Evolutionary conservation across 1,140 invertebrate species (phyloP).

Genomic region (Dinoponera quadriceps): DNA sequence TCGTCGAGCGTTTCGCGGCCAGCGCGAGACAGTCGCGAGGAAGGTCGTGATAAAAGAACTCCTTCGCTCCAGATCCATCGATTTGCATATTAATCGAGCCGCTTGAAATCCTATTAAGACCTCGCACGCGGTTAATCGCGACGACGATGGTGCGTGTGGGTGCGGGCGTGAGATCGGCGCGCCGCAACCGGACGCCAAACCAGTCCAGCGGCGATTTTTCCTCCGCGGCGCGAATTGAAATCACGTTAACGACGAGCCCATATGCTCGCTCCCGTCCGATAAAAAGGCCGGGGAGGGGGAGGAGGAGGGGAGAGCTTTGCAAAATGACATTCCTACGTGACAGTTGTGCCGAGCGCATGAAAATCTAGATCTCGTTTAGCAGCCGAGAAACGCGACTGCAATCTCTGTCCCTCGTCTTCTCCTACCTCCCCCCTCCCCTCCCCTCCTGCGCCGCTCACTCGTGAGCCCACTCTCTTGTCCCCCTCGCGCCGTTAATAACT

Average conservation of each 20-base stretch:
- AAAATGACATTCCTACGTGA: constrained; percentile 71
- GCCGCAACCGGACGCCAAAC: neutral
- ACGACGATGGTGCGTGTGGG: neutral
- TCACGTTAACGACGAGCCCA: neutral
- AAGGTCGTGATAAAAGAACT: neutral
- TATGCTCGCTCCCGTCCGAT: neutral
- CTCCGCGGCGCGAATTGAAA: neutral
- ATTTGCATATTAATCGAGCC: constrained; percentile 42
- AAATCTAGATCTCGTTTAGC: constrained; percentile 72
- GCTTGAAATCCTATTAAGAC: neutral
- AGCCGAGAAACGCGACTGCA: constrained; percentile 63
- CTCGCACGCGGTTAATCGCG: constrained; percentile 26
- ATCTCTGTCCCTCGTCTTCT: constrained; percentile 51
- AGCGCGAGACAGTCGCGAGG: constrained; percentile 10
- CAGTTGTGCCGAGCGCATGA: constrained; percentile 63
- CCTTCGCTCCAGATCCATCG: constrained; percentile 24
- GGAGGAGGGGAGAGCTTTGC: constrained; percentile 11
- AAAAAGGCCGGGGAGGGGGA: neutral
- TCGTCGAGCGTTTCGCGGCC: neutral
- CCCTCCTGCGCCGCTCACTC: neutral
- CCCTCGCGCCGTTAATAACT: constrained; percentile 67
- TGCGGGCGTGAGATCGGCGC: neutral
- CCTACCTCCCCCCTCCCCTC: neutral
- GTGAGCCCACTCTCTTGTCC: neutral
- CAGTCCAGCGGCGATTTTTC: constrained; percentile 2